These are phyloP conservation scores for Fistularia commersonii DNA, from an alignment of 2,797 vertebrate species.

Conservation along the genomic window DNA sequence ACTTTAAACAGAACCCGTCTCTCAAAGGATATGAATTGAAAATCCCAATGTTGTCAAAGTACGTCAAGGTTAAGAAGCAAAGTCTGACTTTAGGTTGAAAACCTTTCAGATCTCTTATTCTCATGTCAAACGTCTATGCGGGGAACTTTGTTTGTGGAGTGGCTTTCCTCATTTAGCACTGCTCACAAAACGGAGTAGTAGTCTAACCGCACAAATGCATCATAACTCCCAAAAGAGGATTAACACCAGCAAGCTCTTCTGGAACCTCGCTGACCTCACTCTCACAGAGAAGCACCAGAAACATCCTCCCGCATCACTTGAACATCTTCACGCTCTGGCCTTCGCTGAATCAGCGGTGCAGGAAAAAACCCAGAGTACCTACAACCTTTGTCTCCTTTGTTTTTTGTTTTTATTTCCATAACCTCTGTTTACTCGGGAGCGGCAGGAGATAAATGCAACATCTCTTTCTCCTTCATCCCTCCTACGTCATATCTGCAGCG, in stretches of 20 bases:
- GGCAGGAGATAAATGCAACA: too few relatives aligned
- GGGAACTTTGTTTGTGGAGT: conserved; percentile 5
- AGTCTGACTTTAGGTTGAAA: too few relatives aligned
- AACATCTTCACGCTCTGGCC: conserved; percentile 21
- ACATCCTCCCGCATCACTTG: conserved; percentile 53
- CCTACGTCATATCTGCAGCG: conserved; percentile 56
- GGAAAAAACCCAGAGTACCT: conserved; percentile 1
- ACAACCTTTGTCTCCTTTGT: conserved; percentile 13
- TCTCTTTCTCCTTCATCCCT: conserved; percentile 47
- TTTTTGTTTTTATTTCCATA: too few relatives aligned
- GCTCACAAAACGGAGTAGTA: conserved; percentile 48
- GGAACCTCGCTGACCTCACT: conserved; percentile 64
- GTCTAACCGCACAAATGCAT: conserved; percentile 60
- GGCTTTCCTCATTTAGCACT: conserved; percentile 16
- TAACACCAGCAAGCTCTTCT: conserved; percentile 62
- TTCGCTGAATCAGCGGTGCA: conserved; percentile 43
- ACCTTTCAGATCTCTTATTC: too few relatives aligned
- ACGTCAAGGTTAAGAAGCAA: not conserved
- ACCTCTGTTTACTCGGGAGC: too few relatives aligned
- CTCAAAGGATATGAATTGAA: not conserved
- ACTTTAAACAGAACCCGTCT: conserved; percentile 34
- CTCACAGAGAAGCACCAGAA: conserved; percentile 48
- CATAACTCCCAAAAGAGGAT: conserved; percentile 77
- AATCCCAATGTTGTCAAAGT: not conserved
- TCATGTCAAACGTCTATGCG: too few relatives aligned